Conservation (phyloP, 2,797 vertebrate species). For the Lagorchestes hirsutus region DNA sequence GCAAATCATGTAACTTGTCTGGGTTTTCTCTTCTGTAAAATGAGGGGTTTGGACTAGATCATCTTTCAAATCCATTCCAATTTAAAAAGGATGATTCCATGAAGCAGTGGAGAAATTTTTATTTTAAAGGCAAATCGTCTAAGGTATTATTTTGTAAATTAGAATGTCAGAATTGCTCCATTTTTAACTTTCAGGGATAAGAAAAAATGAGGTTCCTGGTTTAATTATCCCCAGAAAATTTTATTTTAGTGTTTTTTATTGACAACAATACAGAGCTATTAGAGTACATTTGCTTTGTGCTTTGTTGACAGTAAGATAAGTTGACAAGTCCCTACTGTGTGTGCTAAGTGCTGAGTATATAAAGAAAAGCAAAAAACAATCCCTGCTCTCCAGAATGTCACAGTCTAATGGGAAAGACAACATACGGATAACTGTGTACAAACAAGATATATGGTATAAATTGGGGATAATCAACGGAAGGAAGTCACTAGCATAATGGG, state of each 20-base stretch:
- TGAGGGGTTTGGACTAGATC: neutral
- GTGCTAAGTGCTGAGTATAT: neutral
- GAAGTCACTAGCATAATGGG: neutral
- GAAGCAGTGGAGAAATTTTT: neutral
- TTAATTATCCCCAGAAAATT: neutral
- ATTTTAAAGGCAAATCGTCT: neutral
- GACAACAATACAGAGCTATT: neutral
- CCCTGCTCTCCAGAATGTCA: neutral
- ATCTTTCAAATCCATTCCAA: neutral
- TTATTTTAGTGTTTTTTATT: neutral
- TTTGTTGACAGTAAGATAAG: neutral
- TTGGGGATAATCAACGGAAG: neutral
- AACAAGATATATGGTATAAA: neutral
- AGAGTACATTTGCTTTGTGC: neutral
- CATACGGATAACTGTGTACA: neutral
- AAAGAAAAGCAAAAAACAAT: neutral
- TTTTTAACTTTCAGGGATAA: neutral
- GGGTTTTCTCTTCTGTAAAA: neutral
- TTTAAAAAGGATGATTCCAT: neutral
- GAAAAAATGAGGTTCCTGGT: neutral
- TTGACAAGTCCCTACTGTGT: neutral
- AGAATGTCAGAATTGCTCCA: neutral
- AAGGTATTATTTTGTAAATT: neutral
- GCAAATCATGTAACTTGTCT: neutral
- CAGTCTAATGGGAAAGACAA: neutral